phyloP scores from a whole-genome alignment of 2,888 invertebrate genomes.

The Pseudoips prasinana region DNA sequence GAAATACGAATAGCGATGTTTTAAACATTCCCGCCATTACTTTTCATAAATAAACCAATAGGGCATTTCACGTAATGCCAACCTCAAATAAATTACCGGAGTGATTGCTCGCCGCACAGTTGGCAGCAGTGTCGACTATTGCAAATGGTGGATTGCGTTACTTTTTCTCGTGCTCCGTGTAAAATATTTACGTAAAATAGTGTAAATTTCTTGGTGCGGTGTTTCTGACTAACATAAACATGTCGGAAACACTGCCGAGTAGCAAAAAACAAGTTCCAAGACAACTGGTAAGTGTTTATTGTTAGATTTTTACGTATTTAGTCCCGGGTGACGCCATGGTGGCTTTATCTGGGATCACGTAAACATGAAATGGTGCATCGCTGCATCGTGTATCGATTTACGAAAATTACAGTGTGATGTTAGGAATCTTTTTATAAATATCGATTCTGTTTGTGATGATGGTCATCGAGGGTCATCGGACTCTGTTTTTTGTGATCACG shows the following conservation, averaged over 20 bases:
- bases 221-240: slow-evolving; percentile 79
- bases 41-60: slow-evolving; percentile 67
- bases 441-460: slow-evolving; percentile 45
- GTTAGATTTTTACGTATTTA: slow-evolving; percentile 78
- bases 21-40: slow-evolving; percentile 56
- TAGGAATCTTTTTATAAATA: slow-evolving; percentile 39
- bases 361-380: slow-evolving; percentile 83
- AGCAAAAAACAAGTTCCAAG: slow-evolving; percentile 82
- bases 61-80: slow-evolving; percentile 51
- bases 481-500: slow-evolving; percentile 71
- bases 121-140: slow-evolving; percentile 79
- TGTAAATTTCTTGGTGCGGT: slow-evolving; percentile 76
- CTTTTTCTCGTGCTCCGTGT: slow-evolving; percentile 82
- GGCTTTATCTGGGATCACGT: slow-evolving; percentile 85
- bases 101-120: slow-evolving; percentile 66
- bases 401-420: slow-evolving; percentile 54
- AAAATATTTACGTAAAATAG: slow-evolving; percentile 83
- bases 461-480: slow-evolving; percentile 64
- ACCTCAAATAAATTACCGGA: slow-evolving; percentile 59
- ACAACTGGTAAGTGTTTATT: slow-evolving; percentile 84
- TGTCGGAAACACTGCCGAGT: slow-evolving; percentile 83
- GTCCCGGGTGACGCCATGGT: slow-evolving; percentile 85
- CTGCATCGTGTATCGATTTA: slow-evolving; percentile 81
- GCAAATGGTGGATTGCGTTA: slow-evolving; percentile 82
- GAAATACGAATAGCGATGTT: slow-evolving; percentile 41